Conservation (phyloP, 1,140 invertebrate genomes). For the Drosophila melanogaster region DNA sequence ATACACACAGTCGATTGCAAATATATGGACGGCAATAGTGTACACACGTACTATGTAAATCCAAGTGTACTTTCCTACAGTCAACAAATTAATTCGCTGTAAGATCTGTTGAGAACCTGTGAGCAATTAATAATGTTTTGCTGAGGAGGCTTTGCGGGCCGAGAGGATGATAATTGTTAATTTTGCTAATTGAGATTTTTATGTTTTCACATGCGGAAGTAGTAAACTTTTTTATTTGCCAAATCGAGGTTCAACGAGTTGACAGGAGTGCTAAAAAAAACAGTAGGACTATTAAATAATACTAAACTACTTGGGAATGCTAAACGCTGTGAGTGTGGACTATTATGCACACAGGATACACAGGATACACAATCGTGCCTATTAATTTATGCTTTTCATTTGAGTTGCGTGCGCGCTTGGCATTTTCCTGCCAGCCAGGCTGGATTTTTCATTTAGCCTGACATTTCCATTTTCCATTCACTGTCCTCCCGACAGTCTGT, state of each 20-base stretch:
- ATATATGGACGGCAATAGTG: background rate
- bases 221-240: conserved; percentile 3
- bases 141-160: background rate
- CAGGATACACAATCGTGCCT: background rate
- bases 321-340: background rate
- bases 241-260: background rate
- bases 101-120: conserved; percentile 30
- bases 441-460: conserved; percentile 21
- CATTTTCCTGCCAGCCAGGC: conserved; percentile 4
- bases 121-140: conserved; percentile 42
- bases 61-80: conserved; percentile 30
- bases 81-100: conserved; percentile 51
- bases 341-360: background rate
- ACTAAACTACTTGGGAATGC: background rate
- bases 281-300: conserved; percentile 1
- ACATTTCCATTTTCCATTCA: conserved; percentile 33
- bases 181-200: conserved; percentile 31
- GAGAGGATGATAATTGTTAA: conserved; percentile 8
- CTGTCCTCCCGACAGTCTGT: conserved; percentile 10
- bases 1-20: too few relatives aligned
- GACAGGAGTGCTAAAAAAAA: conserved; percentile 5
- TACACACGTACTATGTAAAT: conserved; percentile 2
- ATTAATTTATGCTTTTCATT: conserved; percentile 5
- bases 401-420: background rate
- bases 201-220: conserved; percentile 19